Evolutionary conservation across 37 sponge, comb jelly and placozoan species (phyloP).

Genomic region (Beroe forskalii): DNA sequence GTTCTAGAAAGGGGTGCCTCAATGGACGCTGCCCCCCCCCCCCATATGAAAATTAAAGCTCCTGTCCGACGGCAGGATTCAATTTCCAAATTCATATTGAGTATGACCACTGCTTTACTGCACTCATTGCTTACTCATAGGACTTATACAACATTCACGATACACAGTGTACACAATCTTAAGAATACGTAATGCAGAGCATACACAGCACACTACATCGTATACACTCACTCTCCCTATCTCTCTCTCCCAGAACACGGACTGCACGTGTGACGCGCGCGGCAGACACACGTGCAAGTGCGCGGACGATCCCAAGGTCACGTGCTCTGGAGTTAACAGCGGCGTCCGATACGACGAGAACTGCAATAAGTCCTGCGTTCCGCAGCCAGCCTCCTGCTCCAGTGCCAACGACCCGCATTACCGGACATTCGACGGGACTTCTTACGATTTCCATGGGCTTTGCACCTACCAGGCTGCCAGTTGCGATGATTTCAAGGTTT

Average conservation of each 20-base stretch:
- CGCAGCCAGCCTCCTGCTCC: neutral
- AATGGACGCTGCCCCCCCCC: too few species aligned
- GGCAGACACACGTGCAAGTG: neutral
- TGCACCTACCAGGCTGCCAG: constrained; percentile 52
- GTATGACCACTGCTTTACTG: too few species aligned
- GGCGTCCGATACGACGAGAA: neutral
- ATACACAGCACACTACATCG: too few species aligned
- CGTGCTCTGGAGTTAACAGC: neutral
- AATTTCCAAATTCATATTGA: too few species aligned
- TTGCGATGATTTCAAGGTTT: constrained; percentile 16
- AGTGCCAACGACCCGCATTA: constrained; percentile 13
- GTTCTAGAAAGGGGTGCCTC: too few species aligned
- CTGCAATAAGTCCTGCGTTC: constrained; percentile 31
- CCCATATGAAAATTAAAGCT: too few species aligned
- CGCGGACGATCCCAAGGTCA: neutral
- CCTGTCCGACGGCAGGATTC: too few species aligned
- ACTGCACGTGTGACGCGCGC: constrained; percentile 22
- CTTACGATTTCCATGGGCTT: constrained; percentile 9
- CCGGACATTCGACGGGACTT: constrained; percentile 18
- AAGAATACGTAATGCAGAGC: too few species aligned
- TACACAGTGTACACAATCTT: too few species aligned
- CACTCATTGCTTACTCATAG: too few species aligned
- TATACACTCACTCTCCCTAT: too few species aligned
- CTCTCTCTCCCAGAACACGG: neutral
- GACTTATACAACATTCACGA: too few species aligned